Conservation (phyloP, 2,888 invertebrate genomes). For the Drosophila stalkeri region DNA sequence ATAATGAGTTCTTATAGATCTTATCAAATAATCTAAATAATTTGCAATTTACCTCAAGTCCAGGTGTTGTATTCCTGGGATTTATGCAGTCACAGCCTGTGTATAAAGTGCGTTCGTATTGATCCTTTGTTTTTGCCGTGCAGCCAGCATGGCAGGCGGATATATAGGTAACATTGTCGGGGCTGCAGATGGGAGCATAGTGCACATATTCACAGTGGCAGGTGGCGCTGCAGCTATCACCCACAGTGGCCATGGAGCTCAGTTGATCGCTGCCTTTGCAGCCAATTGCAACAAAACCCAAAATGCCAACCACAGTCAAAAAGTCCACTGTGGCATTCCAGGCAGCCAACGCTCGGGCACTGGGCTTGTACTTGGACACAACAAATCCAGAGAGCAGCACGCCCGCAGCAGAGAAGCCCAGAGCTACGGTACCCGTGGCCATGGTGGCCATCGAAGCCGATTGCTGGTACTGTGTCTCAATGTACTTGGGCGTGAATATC, state of each 20-base stretch:
- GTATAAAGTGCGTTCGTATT: slow-evolving; percentile 44
- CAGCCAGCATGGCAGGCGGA: slow-evolving; percentile 93
- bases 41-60: slow-evolving; percentile 18
- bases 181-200: slow-evolving; percentile 90
- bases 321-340: slow-evolving; percentile 89
- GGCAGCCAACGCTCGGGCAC: slow-evolving; percentile 87
- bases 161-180: slow-evolving; percentile 88
- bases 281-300: slow-evolving; percentile 88
- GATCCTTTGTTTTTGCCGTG: slow-evolving; percentile 65
- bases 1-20: background rate
- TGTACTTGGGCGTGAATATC: slow-evolving; percentile 93
- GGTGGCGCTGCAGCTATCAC: slow-evolving; percentile 86
- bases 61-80: slow-evolving; percentile 1
- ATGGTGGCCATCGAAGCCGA: slow-evolving; percentile 89
- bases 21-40: background rate
- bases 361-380: slow-evolving; percentile 88
- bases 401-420: slow-evolving; percentile 89
- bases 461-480: slow-evolving; percentile 92
- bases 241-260: slow-evolving; percentile 39
- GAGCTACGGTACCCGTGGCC: slow-evolving; percentile 89
- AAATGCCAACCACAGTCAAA: slow-evolving; percentile 87
- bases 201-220: slow-evolving; percentile 90
- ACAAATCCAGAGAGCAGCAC: slow-evolving; percentile 88
- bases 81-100: slow-evolving; percentile 60
- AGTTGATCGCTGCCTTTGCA: slow-evolving; percentile 87